Conservation (phyloP, 2,888 invertebrate species). For the Elegia similella region DNA sequence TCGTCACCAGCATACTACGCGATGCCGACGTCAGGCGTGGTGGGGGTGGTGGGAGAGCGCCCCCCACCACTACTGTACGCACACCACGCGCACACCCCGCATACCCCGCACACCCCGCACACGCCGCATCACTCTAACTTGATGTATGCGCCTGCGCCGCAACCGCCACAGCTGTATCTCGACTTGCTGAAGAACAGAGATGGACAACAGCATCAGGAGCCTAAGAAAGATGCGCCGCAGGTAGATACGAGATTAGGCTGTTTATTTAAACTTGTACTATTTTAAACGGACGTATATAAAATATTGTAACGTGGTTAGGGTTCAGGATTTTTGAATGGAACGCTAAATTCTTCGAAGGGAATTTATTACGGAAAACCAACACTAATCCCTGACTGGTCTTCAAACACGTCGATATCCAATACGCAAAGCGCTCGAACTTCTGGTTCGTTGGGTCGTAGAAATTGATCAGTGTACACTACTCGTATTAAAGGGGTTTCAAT, state of each 20-base stretch:
- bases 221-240: slow-evolving; percentile 65
- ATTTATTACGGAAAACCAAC: too few relatives aligned
- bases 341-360: too few relatives aligned
- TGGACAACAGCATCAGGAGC: slow-evolving; percentile 59
- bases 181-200: slow-evolving; percentile 72
- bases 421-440: too few relatives aligned
- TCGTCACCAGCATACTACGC: slow-evolving; percentile 63
- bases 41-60: slow-evolving; percentile 63
- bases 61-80: slow-evolving; percentile 70
- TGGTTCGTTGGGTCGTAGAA: too few relatives aligned
- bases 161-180: slow-evolving; percentile 63
- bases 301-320: too few relatives aligned
- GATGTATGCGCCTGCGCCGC: slow-evolving; percentile 67
- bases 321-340: too few relatives aligned
- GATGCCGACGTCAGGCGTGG: slow-evolving; percentile 67
- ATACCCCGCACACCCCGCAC: slow-evolving; percentile 55
- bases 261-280: too few relatives aligned
- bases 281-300: too few relatives aligned
- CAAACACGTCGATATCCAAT: too few relatives aligned
- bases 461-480: too few relatives aligned
- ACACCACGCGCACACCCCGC: slow-evolving; percentile 66
- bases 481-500: too few relatives aligned
- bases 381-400: too few relatives aligned
- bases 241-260: slow-evolving; percentile 30
- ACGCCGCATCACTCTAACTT: slow-evolving; percentile 58